A percentile compares a stretch with the other conserved stretches of the same genome.
phyloP scores from a whole-genome alignment of 2,113 vertebrate genomes.

The Phaethon lepturus region DNA sequence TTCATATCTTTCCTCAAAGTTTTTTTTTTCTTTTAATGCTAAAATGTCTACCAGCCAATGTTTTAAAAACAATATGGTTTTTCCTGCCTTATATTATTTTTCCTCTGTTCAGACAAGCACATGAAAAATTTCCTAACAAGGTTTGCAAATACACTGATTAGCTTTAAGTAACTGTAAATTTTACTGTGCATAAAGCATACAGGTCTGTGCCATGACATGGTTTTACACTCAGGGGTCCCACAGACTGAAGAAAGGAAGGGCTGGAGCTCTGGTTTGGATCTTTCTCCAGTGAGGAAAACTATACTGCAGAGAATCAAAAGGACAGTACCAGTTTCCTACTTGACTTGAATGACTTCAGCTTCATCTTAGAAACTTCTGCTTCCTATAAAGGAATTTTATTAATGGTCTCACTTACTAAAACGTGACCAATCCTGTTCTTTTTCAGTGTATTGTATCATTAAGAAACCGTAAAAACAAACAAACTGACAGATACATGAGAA shows the following conservation, averaged over 20 bases:
- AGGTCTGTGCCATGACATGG: background rate
- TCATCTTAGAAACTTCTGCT: background rate
- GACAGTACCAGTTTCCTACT: background rate
- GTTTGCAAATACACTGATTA: background rate
- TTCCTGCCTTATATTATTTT: background rate
- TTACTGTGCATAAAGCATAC: background rate
- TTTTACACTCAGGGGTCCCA: background rate
- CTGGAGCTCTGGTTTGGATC: background rate
- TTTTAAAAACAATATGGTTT: background rate
- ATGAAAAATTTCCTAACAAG: background rate
- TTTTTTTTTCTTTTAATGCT: background rate
- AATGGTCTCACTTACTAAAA: background rate
- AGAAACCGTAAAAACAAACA: constrained; percentile 41
- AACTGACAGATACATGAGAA: constrained; percentile 28
- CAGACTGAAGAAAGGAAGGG: background rate
- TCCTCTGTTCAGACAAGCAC: background rate
- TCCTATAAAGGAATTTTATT: constrained; percentile 7
- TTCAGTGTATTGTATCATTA: background rate
- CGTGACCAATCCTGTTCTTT: background rate
- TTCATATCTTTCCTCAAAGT: background rate
- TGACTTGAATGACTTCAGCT: background rate
- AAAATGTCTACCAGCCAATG: background rate
- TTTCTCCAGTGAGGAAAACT: background rate
- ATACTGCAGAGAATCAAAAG: background rate
- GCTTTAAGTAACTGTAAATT: background rate